These are phyloP conservation scores for Trissolcus basalis DNA, from an alignment of 1,140 invertebrate species.

Conservation along the genomic window DNA sequence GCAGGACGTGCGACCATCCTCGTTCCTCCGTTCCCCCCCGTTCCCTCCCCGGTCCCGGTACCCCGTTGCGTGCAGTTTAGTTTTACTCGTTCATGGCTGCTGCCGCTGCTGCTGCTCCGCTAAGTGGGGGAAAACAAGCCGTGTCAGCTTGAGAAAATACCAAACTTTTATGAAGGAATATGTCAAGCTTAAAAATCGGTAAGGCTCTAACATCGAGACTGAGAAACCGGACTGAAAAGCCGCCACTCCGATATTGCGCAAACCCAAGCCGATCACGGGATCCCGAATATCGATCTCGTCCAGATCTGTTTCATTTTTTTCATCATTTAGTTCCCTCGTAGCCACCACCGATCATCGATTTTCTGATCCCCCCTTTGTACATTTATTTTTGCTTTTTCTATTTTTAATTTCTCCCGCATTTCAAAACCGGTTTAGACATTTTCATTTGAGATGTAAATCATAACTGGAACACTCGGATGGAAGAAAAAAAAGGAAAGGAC, in stretches of 20 bases:
- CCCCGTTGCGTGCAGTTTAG: conserved; percentile 38
- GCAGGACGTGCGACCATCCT: conserved; percentile 38
- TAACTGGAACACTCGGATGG: too few species aligned
- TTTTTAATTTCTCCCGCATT: too few species aligned
- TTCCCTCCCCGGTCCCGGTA: conserved; percentile 30
- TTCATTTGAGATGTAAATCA: too few species aligned
- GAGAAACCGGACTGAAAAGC: conserved; percentile 30
- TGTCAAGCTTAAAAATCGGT: conserved; percentile 82
- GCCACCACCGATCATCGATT: too few species aligned
- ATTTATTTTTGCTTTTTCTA: too few species aligned
- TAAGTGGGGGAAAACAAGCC: conserved; percentile 71
- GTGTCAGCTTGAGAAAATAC: conserved; percentile 65
- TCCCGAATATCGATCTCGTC: neutral
- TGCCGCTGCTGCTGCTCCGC: conserved; percentile 57
- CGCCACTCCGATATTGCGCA: conserved; percentile 45
- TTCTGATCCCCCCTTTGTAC: too few species aligned
- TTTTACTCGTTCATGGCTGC: conserved; percentile 71
- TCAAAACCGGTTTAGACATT: too few species aligned
- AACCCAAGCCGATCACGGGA: conserved; percentile 6
- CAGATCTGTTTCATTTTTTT: too few species aligned
- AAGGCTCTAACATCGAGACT: conserved; percentile 63
- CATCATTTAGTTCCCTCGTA: too few species aligned
- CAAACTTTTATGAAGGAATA: conserved; percentile 76
- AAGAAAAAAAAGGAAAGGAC: neutral
- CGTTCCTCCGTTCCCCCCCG: conserved; percentile 16